These are phyloP conservation scores for Hydrotaea cyrtoneurina DNA, from an alignment of 2,888 invertebrate genomes.

Conservation along the genomic window DNA sequence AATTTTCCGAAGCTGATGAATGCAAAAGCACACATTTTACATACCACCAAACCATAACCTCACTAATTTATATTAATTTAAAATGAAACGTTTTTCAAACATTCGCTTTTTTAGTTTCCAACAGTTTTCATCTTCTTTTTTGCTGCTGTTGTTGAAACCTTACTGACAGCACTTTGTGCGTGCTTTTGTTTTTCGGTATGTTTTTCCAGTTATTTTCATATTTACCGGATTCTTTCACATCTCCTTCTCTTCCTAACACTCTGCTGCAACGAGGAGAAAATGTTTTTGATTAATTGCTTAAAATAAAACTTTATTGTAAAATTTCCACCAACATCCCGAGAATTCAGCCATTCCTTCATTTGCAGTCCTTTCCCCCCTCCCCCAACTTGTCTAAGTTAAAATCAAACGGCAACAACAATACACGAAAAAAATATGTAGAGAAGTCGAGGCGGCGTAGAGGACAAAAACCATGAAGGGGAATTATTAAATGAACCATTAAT, in stretches of 20 bases:
- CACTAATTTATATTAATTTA: neutral
- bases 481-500: slow-evolving; percentile 67
- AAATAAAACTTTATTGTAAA: slow-evolving; percentile 49
- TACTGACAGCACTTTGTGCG: neutral
- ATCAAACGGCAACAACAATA: neutral
- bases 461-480: slow-evolving; percentile 20
- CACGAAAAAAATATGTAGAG: neutral
- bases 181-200: neutral
- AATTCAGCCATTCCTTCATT: neutral
- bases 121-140: neutral
- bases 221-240: neutral
- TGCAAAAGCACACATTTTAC: neutral
- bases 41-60: neutral
- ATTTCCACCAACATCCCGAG: slow-evolving; percentile 2
- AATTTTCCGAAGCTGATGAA: too few species aligned
- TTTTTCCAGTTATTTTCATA: neutral
- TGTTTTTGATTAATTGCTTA: slow-evolving; percentile 64
- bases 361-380: neutral
- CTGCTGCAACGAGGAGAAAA: slow-evolving; percentile 1
- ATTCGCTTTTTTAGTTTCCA: neutral
- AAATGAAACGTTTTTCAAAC: neutral
- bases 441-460: neutral
- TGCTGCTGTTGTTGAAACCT: neutral
- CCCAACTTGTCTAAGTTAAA: too few species aligned
- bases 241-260: too few species aligned